Conservation (phyloP, 1,140 invertebrate species). For the Dinoponera quadriceps region DNA sequence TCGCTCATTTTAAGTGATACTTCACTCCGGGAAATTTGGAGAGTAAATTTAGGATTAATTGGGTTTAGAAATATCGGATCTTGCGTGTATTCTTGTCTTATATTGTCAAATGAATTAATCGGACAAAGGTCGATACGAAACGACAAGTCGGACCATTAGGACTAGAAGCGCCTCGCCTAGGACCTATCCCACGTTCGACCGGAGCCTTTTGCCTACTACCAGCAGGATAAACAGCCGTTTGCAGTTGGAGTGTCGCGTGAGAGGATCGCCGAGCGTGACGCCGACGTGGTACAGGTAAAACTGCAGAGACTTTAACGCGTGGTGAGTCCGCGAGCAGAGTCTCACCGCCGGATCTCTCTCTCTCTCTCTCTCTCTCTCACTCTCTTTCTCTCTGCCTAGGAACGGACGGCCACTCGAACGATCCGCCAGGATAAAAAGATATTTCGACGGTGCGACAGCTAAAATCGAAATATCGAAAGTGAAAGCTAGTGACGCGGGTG, state of each 20-base stretch:
- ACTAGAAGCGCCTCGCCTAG: conserved; percentile 83
- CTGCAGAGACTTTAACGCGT: neutral
- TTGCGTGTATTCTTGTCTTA: no score
- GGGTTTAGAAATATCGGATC: no score
- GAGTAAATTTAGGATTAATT: neutral
- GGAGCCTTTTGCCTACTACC: conserved; percentile 82
- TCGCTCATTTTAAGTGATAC: no score
- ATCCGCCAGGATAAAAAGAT: conserved; percentile 78
- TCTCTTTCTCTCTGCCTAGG: conserved; percentile 76
- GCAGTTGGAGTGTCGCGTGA: conserved; percentile 86
- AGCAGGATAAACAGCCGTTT: conserved; percentile 86
- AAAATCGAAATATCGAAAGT: conserved; percentile 86
- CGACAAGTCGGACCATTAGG: conserved; percentile 80
- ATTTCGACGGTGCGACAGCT: conserved; percentile 82
- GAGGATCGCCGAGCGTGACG: conserved; percentile 86
- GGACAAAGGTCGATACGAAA: conserved; percentile 76
- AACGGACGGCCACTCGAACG: conserved; percentile 85
- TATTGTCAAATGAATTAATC: conserved; percentile 37
- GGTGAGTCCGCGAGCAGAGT: neutral
- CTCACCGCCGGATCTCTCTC: neutral
- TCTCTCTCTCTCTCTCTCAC: conserved; percentile 20
- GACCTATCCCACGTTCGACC: conserved; percentile 83
- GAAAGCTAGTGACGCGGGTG: conserved; percentile 85
- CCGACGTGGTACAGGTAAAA: conserved; percentile 87
- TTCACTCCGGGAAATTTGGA: neutral